Evolutionary conservation across 2,113 vertebrate genomes (phyloP).

Genomic region (Bucco capensis): DNA sequence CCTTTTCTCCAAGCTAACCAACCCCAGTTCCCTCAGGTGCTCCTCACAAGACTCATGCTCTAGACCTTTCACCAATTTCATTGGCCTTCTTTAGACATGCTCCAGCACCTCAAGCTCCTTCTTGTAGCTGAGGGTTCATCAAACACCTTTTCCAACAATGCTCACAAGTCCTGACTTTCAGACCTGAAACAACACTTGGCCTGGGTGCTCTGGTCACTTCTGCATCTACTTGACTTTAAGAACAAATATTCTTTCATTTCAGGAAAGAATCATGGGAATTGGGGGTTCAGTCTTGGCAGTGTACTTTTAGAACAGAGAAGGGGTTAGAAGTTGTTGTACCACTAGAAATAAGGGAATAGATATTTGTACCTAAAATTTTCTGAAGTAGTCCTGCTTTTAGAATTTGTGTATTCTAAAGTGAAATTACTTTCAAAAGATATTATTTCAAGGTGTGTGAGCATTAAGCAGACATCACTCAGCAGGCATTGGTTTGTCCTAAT

Average conservation of each 20-base stretch:
- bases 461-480: not conserved
- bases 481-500: not conserved
- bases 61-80: too few species aligned
- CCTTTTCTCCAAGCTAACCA: too few species aligned
- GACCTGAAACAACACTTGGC: not conserved
- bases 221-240: not conserved
- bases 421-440: not conserved
- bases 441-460: not conserved
- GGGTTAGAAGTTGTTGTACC: not conserved
- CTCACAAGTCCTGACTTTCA: not conserved
- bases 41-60: too few species aligned
- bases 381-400: not conserved
- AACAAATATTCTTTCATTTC: rapidly evolving
- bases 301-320: not conserved
- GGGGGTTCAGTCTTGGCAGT: not conserved
- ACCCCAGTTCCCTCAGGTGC: too few species aligned
- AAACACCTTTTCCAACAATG: not conserved
- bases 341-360: not conserved
- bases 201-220: not conserved
- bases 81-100: too few species aligned
- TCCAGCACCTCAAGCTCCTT: too few species aligned
- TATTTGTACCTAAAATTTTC: not conserved
- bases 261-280: not conserved
- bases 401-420: not conserved
- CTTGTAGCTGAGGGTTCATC: not conserved